These are phyloP conservation scores for Herpetotheres cachinnans DNA, from an alignment of 2,113 vertebrate species.

Conservation along the genomic window DNA sequence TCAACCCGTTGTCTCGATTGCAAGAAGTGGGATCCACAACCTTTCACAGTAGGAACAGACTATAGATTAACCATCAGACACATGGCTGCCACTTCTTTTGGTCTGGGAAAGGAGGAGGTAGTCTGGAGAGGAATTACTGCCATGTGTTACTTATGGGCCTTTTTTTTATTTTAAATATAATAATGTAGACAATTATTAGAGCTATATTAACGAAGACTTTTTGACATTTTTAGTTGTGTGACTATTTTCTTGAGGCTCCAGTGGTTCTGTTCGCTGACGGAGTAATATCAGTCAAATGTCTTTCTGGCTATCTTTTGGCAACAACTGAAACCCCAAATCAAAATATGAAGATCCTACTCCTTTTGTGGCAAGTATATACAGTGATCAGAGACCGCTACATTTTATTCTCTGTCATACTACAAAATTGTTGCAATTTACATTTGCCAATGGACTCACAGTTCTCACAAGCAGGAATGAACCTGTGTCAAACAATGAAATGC, in stretches of 20 bases:
- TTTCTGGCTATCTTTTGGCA: neutral
- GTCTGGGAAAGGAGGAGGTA: neutral
- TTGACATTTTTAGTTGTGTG: neutral
- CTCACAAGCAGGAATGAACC: neutral
- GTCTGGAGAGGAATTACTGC: neutral
- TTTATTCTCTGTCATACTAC: neutral
- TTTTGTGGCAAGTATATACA: neutral
- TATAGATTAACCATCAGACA: neutral
- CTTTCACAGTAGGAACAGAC: neutral
- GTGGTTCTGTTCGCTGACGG: neutral
- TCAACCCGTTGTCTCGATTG: accelerated
- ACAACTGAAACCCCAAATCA: neutral
- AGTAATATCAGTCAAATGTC: neutral
- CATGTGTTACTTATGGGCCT: neutral
- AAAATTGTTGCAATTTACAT: neutral
- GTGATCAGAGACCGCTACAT: neutral
- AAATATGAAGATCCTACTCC: neutral
- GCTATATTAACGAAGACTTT: neutral
- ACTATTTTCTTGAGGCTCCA: neutral
- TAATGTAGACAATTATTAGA: neutral
- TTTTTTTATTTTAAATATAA: neutral
- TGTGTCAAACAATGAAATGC: neutral
- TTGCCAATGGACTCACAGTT: neutral
- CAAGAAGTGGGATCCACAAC: neutral
- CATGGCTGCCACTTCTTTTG: neutral